Conservation (phyloP, 2,113 vertebrate species). For the Aphyosemion australe region DNA sequence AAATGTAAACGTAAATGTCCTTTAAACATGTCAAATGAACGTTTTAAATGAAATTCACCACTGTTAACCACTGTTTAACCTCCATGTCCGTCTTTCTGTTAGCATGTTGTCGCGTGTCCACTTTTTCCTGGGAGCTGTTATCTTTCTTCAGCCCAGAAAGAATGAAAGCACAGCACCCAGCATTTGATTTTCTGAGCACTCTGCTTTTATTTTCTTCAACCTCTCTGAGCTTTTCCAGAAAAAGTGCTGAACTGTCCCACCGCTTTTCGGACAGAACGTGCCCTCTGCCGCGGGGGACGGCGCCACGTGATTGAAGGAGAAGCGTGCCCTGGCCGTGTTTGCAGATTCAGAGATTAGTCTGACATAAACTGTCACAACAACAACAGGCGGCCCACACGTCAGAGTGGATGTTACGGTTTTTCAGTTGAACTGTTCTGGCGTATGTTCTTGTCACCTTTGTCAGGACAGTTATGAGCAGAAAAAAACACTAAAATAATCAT, state of each 20-base stretch:
- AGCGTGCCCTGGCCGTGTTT: not conserved
- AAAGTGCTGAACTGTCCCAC: slow-evolving; percentile 6
- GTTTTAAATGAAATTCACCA: not conserved
- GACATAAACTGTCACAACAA: not conserved
- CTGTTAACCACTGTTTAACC: not conserved
- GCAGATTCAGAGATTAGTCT: not conserved
- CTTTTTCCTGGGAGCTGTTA: not conserved
- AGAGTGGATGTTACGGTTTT: not conserved
- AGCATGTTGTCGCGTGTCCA: not conserved
- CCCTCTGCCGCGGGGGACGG: no score
- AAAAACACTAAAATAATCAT: no score
- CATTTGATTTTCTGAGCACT: not conserved
- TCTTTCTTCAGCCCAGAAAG: not conserved
- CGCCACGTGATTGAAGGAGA: not conserved
- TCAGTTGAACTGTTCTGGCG: no score
- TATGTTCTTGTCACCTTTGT: no score
- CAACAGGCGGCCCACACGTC: not conserved
- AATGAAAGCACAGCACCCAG: not conserved
- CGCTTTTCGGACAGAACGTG: not conserved
- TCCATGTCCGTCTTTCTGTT: not conserved
- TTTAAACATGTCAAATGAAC: no score
- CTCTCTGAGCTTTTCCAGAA: not conserved
- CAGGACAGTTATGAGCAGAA: no score
- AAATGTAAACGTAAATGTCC: no score
- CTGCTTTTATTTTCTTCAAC: slow-evolving; percentile 1